These are phyloP conservation scores for Sericinus montela DNA, from an alignment of 2,888 invertebrate species.

Conservation along the genomic window DNA sequence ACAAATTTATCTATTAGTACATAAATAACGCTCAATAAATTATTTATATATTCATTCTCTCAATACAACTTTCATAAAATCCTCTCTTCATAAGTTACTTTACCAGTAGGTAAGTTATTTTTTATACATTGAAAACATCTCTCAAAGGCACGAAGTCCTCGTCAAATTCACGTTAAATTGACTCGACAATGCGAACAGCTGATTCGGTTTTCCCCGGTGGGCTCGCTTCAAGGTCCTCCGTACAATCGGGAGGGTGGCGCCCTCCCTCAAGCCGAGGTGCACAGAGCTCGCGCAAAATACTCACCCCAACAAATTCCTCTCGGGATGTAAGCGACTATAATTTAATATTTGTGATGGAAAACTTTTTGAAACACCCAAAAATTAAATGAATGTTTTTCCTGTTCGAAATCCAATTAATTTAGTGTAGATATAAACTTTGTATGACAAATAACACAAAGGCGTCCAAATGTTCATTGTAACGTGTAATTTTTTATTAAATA, in stretches of 20 bases:
- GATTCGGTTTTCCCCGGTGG: slow-evolving; percentile 42
- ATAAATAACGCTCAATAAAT: no score
- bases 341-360: slow-evolving; percentile 20
- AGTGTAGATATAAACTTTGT: no score
- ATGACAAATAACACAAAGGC: no score
- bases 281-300: slow-evolving; percentile 20
- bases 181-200: slow-evolving; percentile 55
- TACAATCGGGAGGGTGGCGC: slow-evolving; percentile 19
- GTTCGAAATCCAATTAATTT: no score
- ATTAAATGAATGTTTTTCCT: no score
- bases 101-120: neutral
- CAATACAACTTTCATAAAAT: no score
- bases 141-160: slow-evolving; percentile 6
- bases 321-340: slow-evolving; percentile 18
- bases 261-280: slow-evolving; percentile 24
- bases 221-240: slow-evolving; percentile 59
- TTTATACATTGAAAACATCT: slow-evolving; percentile 14
- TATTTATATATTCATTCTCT: no score
- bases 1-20: no score
- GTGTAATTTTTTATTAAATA: no score
- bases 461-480: no score
- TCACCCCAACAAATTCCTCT: slow-evolving; percentile 1
- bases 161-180: slow-evolving; percentile 6
- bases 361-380: no score
- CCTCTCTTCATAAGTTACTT: neutral